These are phyloP conservation scores for Knipowitschia caucasica DNA, from an alignment of 2,797 vertebrate genomes.

Conservation along the genomic window DNA sequence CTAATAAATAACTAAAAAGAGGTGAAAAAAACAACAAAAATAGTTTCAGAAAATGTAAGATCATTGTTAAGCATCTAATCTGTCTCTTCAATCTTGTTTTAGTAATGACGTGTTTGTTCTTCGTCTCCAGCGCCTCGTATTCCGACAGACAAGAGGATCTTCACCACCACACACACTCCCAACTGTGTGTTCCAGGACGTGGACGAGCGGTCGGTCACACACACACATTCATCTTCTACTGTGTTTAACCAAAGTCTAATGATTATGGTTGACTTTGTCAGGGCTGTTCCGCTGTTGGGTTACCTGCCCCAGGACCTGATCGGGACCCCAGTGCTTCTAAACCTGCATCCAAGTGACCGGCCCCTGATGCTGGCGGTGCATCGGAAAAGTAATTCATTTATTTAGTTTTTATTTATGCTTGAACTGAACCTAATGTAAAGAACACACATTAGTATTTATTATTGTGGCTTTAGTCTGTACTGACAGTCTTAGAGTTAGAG, in stretches of 20 bases:
- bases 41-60: too few species aligned
- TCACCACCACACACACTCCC: conserved; percentile 94
- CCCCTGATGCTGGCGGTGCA: conserved; percentile 91
- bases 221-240: not conserved
- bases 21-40: too few species aligned
- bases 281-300: conserved; percentile 91
- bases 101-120: too few species aligned
- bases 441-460: not conserved
- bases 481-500: too few species aligned
- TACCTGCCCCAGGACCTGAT: conserved; percentile 95
- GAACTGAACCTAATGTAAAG: not conserved
- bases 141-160: conserved; percentile 93
- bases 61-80: too few species aligned
- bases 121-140: conserved; percentile 85
- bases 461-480: too few species aligned
- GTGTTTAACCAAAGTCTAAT: not conserved
- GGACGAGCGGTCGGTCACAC: conserved; percentile 84
- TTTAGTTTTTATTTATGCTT: not conserved
- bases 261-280: conserved; percentile 42
- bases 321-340: conserved; percentile 85
- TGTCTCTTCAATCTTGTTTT: too few species aligned
- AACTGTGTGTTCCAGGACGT: conserved; percentile 96
- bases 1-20: too few species aligned
- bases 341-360: conserved; percentile 90
- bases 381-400: conserved; percentile 80